These are phyloP conservation scores for Hypomesus transpacificus DNA, from an alignment of 2,113 vertebrate genomes.

Conservation along the genomic window DNA sequence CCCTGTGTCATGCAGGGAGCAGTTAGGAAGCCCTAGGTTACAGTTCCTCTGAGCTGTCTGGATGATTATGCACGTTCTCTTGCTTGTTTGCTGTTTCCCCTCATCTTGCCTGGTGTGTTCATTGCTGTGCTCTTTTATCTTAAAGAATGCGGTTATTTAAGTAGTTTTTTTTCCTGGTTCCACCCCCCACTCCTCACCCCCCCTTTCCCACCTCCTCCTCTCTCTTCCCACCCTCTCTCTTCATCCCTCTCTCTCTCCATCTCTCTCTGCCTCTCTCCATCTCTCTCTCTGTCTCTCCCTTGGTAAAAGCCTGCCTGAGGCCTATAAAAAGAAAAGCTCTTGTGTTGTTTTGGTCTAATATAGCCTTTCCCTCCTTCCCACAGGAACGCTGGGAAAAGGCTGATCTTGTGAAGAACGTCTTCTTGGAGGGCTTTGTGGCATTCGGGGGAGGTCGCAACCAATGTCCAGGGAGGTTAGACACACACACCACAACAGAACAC, in stretches of 20 bases:
- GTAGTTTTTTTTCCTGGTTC: too few relatives aligned
- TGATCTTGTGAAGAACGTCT: conserved; percentile 84
- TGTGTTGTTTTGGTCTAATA: conserved; percentile 53
- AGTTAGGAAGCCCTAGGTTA: too few relatives aligned
- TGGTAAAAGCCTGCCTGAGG: background rate
- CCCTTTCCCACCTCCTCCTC: background rate
- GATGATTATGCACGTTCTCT: too few relatives aligned
- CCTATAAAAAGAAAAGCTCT: background rate
- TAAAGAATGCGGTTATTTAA: too few relatives aligned
- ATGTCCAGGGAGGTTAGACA: conserved; percentile 86
- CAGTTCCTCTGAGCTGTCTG: too few relatives aligned
- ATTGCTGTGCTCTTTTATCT: too few relatives aligned
- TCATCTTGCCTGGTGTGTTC: too few relatives aligned
- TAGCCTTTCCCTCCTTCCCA: conserved; percentile 80
- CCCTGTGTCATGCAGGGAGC: too few relatives aligned
- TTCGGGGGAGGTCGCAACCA: conserved; percentile 81
- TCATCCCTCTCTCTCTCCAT: background rate
- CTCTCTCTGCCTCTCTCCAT: background rate
- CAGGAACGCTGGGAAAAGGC: conserved; percentile 85
- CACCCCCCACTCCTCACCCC: background rate
- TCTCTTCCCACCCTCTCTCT: background rate
- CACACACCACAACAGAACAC: conserved; percentile 54
- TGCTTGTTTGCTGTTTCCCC: too few relatives aligned
- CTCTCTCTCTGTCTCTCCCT: conserved; percentile 1
- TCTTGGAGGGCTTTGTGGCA: conserved; percentile 81